Evolutionary conservation across 2,888 invertebrate genomes (phyloP), one percentile per base, ranked within the genome.

Genomic region (Eretmocerus hayati): DNA sequence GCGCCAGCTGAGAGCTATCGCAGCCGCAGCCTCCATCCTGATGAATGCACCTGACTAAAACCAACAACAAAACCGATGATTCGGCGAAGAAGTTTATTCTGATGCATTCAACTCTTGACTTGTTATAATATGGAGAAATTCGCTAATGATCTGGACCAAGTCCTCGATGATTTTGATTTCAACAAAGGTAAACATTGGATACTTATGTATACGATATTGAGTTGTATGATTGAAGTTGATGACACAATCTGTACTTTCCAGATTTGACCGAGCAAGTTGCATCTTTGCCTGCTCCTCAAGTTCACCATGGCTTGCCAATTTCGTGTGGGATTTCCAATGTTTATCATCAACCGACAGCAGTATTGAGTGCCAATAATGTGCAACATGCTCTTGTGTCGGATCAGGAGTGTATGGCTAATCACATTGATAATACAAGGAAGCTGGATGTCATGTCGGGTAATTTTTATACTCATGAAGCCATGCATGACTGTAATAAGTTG

Each of bases 131-230:
- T 79, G 79, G 79, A 79, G 64, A 78, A 77, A 60, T 77, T 77
- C 62, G 75, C 78, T 48, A 82, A 89, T 53, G 89, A 90, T 73
- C 77, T 90, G 64, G 88, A 90, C 69, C 85, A 87, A 74, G 86
- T 89, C 55, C 75, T 90, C 50, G 88, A 90, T 71, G 88, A 88
- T 67, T 84, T 90, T 65, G 89, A 90, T 70, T 80, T 84, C 60
- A 82, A 81, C 63, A 85, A 88, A 76, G 75, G 75, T 75, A 63
- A 59, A n/a, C n/a, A n/a, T n/a, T n/a, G n/a, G n/a, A n/a, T n/a
- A n/a, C n/a, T n/a, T n/a, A n/a, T n/a, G n/a, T n/a, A n/a, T n/a
- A n/a, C n/a, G n/a, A n/a, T n/a, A n/a, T n/a, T n/a, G n/a, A n/a
- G n/a, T n/a, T n/a, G n/a, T n/a, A n/a, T n/a, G n/a, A n/a, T 42